A percentile compares a stretch with the other conserved stretches of the same genome.
These are phyloP conservation scores for Philypnodon macrostomus DNA, from an alignment of 2,797 vertebrate genomes.

Conservation along the genomic window DNA sequence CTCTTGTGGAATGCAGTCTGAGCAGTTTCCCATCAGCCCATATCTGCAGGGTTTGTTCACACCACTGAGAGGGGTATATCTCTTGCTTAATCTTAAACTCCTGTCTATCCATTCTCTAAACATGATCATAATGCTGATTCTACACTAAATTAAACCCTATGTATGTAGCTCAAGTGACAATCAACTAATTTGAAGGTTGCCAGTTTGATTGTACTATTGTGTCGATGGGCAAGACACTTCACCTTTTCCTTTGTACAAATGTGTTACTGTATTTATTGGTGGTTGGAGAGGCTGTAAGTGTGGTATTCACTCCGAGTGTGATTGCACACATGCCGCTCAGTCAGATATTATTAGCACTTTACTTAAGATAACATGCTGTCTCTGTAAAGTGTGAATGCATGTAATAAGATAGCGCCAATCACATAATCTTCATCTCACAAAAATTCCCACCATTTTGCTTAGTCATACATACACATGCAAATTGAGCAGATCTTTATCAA, in stretches of 20 bases:
- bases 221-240: no score
- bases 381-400: slow-evolving; percentile 2
- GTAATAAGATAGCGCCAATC: background rate
- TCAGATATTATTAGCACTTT: no score
- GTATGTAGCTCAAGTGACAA: no score
- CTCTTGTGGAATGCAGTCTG: slow-evolving; percentile 14
- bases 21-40: slow-evolving; percentile 15
- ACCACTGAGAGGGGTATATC: slow-evolving; percentile 21
- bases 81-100: slow-evolving; percentile 20
- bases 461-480: background rate
- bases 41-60: slow-evolving; percentile 15
- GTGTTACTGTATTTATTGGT: no score
- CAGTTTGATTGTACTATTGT: no score
- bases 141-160: background rate
- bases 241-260: no score
- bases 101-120: slow-evolving; percentile 14
- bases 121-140: background rate
- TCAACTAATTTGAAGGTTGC: no score
- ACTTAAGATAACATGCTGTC: background rate
- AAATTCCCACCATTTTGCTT: no score
- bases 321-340: no score
- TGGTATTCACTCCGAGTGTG: no score
- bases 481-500: background rate
- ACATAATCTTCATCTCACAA: no score
- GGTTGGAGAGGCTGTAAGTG: no score